Evolutionary conservation across 2,888 invertebrate species (phyloP).

Genomic region (Sclerodermus sp.): DNA sequence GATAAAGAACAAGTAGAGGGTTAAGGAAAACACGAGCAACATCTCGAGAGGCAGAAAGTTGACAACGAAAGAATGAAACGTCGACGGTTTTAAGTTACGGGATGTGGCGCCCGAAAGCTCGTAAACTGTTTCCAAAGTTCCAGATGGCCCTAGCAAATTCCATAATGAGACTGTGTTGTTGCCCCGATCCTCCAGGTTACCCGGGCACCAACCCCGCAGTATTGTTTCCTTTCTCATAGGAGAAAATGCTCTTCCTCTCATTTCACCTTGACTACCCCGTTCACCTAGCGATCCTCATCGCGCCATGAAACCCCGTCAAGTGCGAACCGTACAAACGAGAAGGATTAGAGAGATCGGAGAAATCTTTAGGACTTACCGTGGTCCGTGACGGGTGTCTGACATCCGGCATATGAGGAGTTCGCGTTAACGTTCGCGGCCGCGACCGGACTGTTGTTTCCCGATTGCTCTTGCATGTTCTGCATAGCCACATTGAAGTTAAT

Average conservation of each 20-base stretch:
- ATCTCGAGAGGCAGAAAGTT: constrained; percentile 7
- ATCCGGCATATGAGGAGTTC: constrained; percentile 42
- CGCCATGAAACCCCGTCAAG: no score
- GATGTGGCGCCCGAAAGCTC: constrained; percentile 43
- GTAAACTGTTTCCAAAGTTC: constrained; percentile 50
- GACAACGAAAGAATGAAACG: constrained; percentile 19
- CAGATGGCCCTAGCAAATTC: constrained; percentile 40
- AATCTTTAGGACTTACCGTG: constrained; percentile 38
- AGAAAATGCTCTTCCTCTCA: no score
- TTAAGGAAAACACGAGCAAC: neutral
- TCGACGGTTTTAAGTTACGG: constrained; percentile 39
- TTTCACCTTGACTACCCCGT: no score
- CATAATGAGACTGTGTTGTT: constrained; percentile 1
- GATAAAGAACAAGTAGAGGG: neutral
- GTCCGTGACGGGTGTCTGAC: constrained; percentile 46
- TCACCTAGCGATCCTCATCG: no score
- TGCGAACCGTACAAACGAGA: no score
- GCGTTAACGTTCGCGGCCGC: constrained; percentile 38
- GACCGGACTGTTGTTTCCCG: constrained; percentile 37
- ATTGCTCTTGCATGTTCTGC: constrained; percentile 39
- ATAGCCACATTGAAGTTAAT: constrained; percentile 34
- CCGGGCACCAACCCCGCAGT: no score
- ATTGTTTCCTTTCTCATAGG: no score
- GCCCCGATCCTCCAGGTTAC: constrained; percentile 8
- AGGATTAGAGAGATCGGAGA: no score